phyloP scores from a whole-genome alignment of 2,888 invertebrate species.

The Serripes groenlandicus region DNA sequence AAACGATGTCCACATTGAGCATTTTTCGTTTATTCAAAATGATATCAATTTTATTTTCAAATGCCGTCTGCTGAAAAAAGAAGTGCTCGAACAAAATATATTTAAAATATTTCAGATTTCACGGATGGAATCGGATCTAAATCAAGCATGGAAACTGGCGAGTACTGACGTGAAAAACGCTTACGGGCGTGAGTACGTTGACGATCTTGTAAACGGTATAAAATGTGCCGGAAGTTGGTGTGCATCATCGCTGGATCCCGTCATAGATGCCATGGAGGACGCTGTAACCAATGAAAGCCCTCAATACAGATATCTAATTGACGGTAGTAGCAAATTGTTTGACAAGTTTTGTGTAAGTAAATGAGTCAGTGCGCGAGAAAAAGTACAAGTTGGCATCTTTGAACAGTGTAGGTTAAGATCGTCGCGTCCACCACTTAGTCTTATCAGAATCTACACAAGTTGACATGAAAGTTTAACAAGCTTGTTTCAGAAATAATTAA shows the following conservation, averaged over 20 bases:
- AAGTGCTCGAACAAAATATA: not conserved
- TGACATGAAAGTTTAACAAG: too few species aligned
- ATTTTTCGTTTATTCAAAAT: too few species aligned
- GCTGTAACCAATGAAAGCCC: slow-evolving; percentile 60
- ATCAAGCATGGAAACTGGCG: slow-evolving; percentile 39
- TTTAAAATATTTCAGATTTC: not conserved
- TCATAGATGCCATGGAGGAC: slow-evolving; percentile 64
- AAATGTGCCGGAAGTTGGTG: slow-evolving; percentile 7
- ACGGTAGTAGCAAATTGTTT: slow-evolving; percentile 55
- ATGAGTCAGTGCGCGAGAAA: too few species aligned
- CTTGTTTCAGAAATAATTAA: too few species aligned
- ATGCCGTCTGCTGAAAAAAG: too few species aligned
- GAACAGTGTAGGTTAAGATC: too few species aligned
- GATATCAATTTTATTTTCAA: too few species aligned
- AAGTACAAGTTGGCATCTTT: too few species aligned
- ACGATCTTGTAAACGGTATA: slow-evolving; percentile 30
- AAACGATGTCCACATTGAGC: too few species aligned
- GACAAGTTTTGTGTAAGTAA: slow-evolving; percentile 67
- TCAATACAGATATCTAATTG: slow-evolving; percentile 61
- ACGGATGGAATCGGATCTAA: slow-evolving; percentile 41
- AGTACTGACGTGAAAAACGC: slow-evolving; percentile 41
- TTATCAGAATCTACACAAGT: too few species aligned
- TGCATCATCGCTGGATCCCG: slow-evolving; percentile 54
- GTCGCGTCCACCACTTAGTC: too few species aligned
- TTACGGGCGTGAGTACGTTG: slow-evolving; percentile 55